Evolutionary conservation across 1,140 invertebrate genomes (phyloP).

Genomic region (Sinella curviseta): DNA sequence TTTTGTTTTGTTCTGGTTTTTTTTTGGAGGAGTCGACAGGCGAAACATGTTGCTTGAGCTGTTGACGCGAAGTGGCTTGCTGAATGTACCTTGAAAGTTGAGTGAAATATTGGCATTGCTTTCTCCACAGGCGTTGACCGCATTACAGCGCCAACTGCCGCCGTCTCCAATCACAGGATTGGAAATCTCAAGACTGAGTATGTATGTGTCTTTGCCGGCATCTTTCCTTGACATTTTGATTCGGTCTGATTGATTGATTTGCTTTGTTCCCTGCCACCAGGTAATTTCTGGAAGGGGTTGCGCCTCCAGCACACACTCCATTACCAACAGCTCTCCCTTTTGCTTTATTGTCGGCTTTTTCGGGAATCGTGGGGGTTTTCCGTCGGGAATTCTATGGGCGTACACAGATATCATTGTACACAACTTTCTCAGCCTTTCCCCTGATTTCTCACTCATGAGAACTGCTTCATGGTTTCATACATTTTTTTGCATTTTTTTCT

Average conservation of each 20-base stretch:
- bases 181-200: constrained; percentile 86
- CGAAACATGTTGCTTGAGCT: too few relatives aligned
- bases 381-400: constrained; percentile 79
- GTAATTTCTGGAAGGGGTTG: constrained; percentile 92
- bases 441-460: too few relatives aligned
- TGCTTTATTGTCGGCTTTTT: constrained; percentile 96
- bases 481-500: not conserved
- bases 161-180: constrained; percentile 93
- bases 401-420: not conserved
- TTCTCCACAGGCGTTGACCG: constrained; percentile 96
- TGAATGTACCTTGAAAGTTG: constrained; percentile 89
- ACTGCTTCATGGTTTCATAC: too few relatives aligned
- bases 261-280: constrained; percentile 87
- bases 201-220: constrained; percentile 83
- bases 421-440: too few relatives aligned
- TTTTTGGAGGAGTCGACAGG: too few relatives aligned
- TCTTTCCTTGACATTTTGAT: constrained; percentile 84
- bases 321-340: constrained; percentile 87
- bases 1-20: not conserved
- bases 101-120: constrained; percentile 99
- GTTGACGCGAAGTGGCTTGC: not conserved
- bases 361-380: constrained; percentile 91
- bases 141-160: constrained; percentile 97
- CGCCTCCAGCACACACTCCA: constrained; percentile 94
- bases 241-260: constrained; percentile 74